These are phyloP conservation scores for Ciconia nigra DNA, from an alignment of 2,797 vertebrate species.

Conservation along the genomic window DNA sequence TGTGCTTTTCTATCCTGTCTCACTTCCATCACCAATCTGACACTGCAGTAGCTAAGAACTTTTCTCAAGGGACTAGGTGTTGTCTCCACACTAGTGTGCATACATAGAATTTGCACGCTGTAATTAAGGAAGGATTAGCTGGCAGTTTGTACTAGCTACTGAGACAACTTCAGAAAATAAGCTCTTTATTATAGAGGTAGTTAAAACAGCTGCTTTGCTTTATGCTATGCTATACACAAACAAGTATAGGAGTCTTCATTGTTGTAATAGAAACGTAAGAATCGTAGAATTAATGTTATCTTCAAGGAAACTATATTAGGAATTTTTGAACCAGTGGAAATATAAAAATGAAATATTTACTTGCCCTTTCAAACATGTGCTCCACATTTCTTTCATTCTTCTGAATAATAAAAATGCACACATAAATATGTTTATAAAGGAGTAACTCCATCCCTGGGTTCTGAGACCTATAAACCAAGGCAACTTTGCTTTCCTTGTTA, in stretches of 20 bases:
- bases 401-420: background rate
- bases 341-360: background rate
- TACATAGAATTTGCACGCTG: background rate
- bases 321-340: background rate
- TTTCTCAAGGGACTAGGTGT: background rate
- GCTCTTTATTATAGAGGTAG: background rate
- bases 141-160: background rate
- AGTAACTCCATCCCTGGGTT: background rate
- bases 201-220: background rate
- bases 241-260: background rate
- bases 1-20: background rate
- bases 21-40: background rate
- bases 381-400: background rate
- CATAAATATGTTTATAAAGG: background rate
- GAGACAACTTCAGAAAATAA: background rate
- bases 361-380: background rate
- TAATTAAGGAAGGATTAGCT: slow-evolving; percentile 14
- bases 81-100: background rate
- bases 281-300: background rate
- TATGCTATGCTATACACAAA: background rate
- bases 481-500: background rate
- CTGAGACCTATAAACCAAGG: background rate
- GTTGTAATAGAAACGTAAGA: background rate
- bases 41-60: background rate
- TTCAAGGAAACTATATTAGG: background rate